These are phyloP conservation scores for Platalea minor DNA, from an alignment of 2,797 vertebrate species.

Conservation along the genomic window DNA sequence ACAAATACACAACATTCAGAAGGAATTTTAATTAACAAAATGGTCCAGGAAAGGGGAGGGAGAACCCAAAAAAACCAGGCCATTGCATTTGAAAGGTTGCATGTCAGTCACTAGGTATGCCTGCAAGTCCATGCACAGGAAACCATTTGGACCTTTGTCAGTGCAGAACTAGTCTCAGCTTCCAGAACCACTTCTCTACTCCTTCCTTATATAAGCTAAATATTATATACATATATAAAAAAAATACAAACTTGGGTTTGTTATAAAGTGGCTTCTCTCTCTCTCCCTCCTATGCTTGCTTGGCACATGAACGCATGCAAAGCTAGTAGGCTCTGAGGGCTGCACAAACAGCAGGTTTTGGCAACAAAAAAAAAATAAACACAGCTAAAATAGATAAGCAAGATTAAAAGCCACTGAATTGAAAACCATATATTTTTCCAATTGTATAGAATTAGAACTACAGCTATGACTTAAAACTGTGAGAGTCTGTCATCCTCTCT, in stretches of 20 bases:
- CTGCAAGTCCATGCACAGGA: slow-evolving; percentile 49
- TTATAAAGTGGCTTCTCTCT: slow-evolving; percentile 58
- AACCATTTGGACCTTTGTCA: slow-evolving; percentile 55
- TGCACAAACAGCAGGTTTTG: slow-evolving; percentile 79
- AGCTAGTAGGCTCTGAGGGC: slow-evolving; percentile 77
- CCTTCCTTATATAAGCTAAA: slow-evolving; percentile 31
- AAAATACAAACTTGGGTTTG: slow-evolving; percentile 38
- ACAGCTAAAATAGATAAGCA: slow-evolving; percentile 77
- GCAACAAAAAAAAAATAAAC: slow-evolving; percentile 66
- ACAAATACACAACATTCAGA: slow-evolving; percentile 73
- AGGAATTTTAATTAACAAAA: slow-evolving; percentile 80
- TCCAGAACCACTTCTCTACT: slow-evolving; percentile 15
- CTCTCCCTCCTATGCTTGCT: slow-evolving; percentile 72
- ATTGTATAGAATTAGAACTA: slow-evolving; percentile 75
- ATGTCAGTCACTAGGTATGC: slow-evolving; percentile 52
- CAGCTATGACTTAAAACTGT: slow-evolving; percentile 74
- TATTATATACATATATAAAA: slow-evolving; percentile 35
- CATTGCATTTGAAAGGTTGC: slow-evolving; percentile 33
- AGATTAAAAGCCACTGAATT: slow-evolving; percentile 78
- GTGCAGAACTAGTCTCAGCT: slow-evolving; percentile 45
- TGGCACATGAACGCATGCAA: slow-evolving; percentile 97
- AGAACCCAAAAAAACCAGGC: slow-evolving; percentile 23
- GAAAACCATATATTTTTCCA: slow-evolving; percentile 66
- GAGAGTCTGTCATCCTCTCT: slow-evolving; percentile 79
- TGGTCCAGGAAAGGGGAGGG: slow-evolving; percentile 63